Evolutionary conservation across 2,797 vertebrate genomes (phyloP), one percentile per base, ranked within the genome.

Genomic region (Pogoniulus pusillus): DNA sequence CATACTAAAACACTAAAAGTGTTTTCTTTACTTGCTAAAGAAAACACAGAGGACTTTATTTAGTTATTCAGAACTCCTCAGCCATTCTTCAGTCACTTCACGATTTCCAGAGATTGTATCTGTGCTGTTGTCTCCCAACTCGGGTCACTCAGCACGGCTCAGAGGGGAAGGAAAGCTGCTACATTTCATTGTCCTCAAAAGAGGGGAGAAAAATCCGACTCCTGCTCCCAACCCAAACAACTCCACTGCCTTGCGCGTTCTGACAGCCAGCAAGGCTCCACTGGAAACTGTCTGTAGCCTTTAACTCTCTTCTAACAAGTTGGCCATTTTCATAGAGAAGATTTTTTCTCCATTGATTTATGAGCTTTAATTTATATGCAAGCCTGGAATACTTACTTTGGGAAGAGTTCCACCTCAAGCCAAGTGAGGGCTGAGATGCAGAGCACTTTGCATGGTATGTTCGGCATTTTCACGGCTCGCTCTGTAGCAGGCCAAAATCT

Each of bases 11-110:
- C 29, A 89, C 94, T 96, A 93, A 92, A 97, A 96, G 96, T 97
- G 95, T 97, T 98, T 98, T 97, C 96, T 97, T 97, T 97, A 94
- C 95, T 97, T 93, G 93, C 91, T 93, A 96, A 96, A 97, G 94
- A 96, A 97, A 97, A 96, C 95, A 97, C 93, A 92, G 94, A 88
- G 78, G 82, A 77, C 93, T 96, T 96, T 93, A 95, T 93, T 96
- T 94, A 94, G 95, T 94, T 95, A 94, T 95, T 92, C 27, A 92
- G 95, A 95, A 79, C 95, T 93, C 87, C 95, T 95, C 89, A 94
- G 90, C 94, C 78, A 41, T 90, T 92, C 91, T 91, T 89, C 77
- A 90, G 80, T 85, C 93, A 95, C 94, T 95, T 88, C 72, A 64
- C 75, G 93, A 94, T 92, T 93, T 94, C 80, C 80, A 93, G 89